A percentile compares a stretch with the other conserved stretches of the same genome.
These are phyloP conservation scores for Polyergus mexicanus DNA, from an alignment of 1,140 invertebrate species.

Conservation along the genomic window DNA sequence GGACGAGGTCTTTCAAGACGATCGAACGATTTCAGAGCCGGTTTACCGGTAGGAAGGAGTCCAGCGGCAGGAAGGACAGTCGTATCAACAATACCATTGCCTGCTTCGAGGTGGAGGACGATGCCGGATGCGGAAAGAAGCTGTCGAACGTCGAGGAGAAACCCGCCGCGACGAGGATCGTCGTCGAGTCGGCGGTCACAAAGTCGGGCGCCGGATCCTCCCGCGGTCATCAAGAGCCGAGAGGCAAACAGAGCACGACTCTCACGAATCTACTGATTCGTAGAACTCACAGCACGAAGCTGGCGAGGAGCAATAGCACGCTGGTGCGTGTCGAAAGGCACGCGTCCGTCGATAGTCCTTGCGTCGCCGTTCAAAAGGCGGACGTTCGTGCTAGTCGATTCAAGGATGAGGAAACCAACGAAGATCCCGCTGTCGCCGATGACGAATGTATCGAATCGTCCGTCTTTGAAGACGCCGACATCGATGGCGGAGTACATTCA, in stretches of 20 bases:
- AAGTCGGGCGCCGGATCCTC: slow-evolving; percentile 49
- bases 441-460: slow-evolving; percentile 76
- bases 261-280: slow-evolving; percentile 87
- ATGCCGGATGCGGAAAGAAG: slow-evolving; percentile 65
- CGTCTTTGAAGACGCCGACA: slow-evolving; percentile 84
- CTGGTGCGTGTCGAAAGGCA: slow-evolving; percentile 74
- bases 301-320: slow-evolving; percentile 88
- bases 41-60: slow-evolving; percentile 81
- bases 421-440: slow-evolving; percentile 70
- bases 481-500: slow-evolving; percentile 85
- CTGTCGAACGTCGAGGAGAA: slow-evolving; percentile 40
- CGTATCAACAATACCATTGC: slow-evolving; percentile 79
- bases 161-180: slow-evolving; percentile 24
- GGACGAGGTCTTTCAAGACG: slow-evolving; percentile 85
- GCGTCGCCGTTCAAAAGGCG: slow-evolving; percentile 58
- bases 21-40: slow-evolving; percentile 84
- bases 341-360: slow-evolving; percentile 69
- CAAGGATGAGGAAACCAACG: slow-evolving; percentile 63
- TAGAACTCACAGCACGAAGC: slow-evolving; percentile 90
- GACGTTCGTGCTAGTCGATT: slow-evolving; percentile 54
- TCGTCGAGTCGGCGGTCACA: background rate
- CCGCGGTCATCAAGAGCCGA: slow-evolving; percentile 57
- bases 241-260: slow-evolving; percentile 69
- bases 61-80: slow-evolving; percentile 72
- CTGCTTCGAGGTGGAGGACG: slow-evolving; percentile 73